Conservation (phyloP, 2,797 vertebrate species). For the Poecilia velifera region DNA sequence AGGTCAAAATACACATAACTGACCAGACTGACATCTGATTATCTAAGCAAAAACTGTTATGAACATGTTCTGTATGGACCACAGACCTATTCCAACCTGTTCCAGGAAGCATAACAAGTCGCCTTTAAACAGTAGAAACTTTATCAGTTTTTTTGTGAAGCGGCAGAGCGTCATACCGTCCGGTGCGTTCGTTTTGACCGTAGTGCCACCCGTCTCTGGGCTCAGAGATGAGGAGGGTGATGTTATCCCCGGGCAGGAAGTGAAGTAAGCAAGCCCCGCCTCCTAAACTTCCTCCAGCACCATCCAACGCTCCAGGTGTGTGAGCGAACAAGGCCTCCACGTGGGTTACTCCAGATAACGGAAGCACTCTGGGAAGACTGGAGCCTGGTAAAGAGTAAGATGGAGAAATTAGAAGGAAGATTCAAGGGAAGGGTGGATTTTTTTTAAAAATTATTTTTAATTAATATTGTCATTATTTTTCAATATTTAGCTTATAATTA, state of each 20-base stretch:
- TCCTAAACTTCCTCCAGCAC: slow-evolving; percentile 35
- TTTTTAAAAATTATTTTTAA: no score
- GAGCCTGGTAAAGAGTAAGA: slow-evolving; percentile 65
- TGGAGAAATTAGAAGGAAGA: neutral
- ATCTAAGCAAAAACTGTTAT: no score
- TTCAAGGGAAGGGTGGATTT: no score
- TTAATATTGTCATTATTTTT: no score
- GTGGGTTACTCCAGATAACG: slow-evolving; percentile 71
- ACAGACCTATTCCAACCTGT: no score
- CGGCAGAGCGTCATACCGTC: slow-evolving; percentile 69
- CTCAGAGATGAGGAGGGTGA: slow-evolving; percentile 85
- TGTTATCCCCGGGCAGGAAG: slow-evolving; percentile 82
- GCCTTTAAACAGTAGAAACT: neutral
- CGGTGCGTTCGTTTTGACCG: slow-evolving; percentile 85
- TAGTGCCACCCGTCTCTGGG: slow-evolving; percentile 88
- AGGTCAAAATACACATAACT: no score
- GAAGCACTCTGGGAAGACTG: slow-evolving; percentile 83
- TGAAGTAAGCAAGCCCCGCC: slow-evolving; percentile 81
- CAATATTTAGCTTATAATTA: no score
- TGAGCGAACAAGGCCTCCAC: slow-evolving; percentile 85
- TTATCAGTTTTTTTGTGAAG: neutral
- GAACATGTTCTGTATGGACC: no score
- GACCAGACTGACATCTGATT: no score
- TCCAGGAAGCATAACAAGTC: no score
- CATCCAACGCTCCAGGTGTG: slow-evolving; percentile 65